phyloP scores from a whole-genome alignment of 2,888 invertebrate species.

The Pemphredon lugubris region DNA sequence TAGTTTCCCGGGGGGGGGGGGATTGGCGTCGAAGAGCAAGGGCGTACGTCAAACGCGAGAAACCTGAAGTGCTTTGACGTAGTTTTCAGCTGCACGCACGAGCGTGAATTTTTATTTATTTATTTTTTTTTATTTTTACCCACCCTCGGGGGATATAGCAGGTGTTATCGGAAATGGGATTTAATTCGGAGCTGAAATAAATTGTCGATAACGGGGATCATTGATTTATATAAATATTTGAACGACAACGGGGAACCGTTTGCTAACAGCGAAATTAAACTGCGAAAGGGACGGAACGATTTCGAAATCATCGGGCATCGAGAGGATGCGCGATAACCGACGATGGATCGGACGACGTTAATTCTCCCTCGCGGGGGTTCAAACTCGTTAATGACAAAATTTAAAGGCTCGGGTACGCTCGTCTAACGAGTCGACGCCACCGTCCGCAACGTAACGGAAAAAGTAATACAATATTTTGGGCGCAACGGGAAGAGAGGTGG shows the following conservation, averaged over 20 bases:
- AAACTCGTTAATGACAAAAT: constrained; percentile 45
- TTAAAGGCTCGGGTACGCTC: constrained; percentile 29
- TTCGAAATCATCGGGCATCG: background rate
- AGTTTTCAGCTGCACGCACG: too few species aligned
- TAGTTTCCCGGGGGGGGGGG: background rate
- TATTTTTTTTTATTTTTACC: too few species aligned
- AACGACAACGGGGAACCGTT: too few species aligned
- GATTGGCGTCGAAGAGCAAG: constrained; percentile 3
- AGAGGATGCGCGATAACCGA: background rate
- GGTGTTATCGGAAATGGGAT: too few species aligned
- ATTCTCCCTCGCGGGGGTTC: constrained; percentile 13
- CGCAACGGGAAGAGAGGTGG: constrained; percentile 22
- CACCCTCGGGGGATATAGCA: too few species aligned
- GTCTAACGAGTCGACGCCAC: constrained; percentile 49
- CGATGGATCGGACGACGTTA: constrained; percentile 10
- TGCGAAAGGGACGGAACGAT: background rate
- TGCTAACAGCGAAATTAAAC: background rate
- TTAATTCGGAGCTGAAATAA: too few species aligned
- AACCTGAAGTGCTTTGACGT: too few species aligned
- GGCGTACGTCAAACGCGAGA: background rate
- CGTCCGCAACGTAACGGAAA: constrained; percentile 47
- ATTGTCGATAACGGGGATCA: too few species aligned
- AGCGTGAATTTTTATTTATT: too few species aligned
- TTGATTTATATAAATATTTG: too few species aligned
- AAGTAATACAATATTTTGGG: constrained; percentile 64